Evolutionary conservation across 1,140 invertebrate genomes (phyloP), one percentile per base, ranked within the genome.

Genomic region (Drosophila kikkawai): DNA sequence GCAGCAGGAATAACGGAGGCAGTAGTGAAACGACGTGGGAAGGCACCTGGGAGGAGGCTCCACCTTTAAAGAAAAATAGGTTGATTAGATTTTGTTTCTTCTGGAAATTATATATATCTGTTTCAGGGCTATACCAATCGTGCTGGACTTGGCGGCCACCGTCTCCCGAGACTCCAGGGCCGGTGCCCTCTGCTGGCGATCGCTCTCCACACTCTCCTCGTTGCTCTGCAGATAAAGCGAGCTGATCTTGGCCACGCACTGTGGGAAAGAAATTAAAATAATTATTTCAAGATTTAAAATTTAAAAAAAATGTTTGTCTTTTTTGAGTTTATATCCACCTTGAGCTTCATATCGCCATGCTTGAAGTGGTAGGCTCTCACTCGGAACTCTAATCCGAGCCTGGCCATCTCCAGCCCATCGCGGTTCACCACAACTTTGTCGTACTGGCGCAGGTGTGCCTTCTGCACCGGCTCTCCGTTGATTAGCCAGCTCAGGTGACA

Each of bases 401-500:
- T 95, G 2, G 96, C 95, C 50, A 96, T 95, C 84, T 97, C 96
- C 39, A 97, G 93, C 0, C 96, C 91, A 55, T 93, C 92, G 7
- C 91, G 88, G 36, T 92, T 91, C 0, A 88, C 78, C 34, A 91
- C 76, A 39, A 91, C 70, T 17, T 91, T 92, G 55, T 92, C 91
- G 39, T 71, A 92, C 45, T 81, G 83, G 29, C 71, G 84, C 4
- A 94, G 79, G 26, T 94, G 93, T 4, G 87, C 70, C 1, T 92
- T 57, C 76, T 94, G 95, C 82, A 96, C 96, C 80, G 95, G 95
- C 80, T 97, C 96, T 39, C 96, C 96, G 86, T 98, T 98, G 87
- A 98, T 96, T 92, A 96, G 97, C 97, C 97, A 98, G 42, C 95
- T 95, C 34, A 98, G 94, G 70, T 96, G 95, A 12, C 97, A 97